Base-by-base conservation (phyloP, 2,797 vertebrate species). In the Eidolon dupreanum region DNA sequence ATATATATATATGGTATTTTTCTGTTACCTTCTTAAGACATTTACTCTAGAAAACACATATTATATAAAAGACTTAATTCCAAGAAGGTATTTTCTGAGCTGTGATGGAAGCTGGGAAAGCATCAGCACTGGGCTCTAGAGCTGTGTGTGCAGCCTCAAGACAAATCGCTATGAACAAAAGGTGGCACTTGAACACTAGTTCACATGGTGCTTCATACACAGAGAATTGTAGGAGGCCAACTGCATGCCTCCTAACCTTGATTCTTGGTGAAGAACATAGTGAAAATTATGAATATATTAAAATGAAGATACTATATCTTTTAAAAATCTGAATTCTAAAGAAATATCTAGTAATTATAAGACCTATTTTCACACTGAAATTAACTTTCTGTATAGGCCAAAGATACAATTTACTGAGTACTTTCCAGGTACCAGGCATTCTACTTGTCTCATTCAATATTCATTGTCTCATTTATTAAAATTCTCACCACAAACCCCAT, bases 201-300 rank as follows among this genome's bases (percentile, higher is more conserved):
- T 65, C 71, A 70, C 38, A 81, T 0, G 0, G 2, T 0, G 6
- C 13, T 57, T 65, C 10, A 0, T 2, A 17, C 9, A 7, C 16
- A 28, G 17, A 79, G 15, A 70, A n/a, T 24, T 8, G 55, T 2
- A 31, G 24, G 10, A 11, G 24, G 16, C 15, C 43, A 81, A 10
- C 38, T 9, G 57, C 31, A 22, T 13, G 13, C 55, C 49, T 63
- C 12, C 70, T 46, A 68, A 24, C 53, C 33, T 82, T 55, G 49
- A 77, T 53, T 53, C 24, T 33, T 36, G 20, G 24, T 68, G 22
- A 81, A 75, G 24, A 81, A 53, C 26, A 71, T 8, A 53, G 31
- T 49, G 2, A 94, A 83, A 89, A 49, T 88, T 71, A 57, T 28
- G 9, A 90, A 28, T 77, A 20, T 49, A 31, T 70, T 61, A 78